Percentiles rank a stretch among this genome's conserved stretches.
Evolutionary conservation across 1,140 invertebrate genomes (phyloP).

Genomic region (Adelges cooleyi): DNA sequence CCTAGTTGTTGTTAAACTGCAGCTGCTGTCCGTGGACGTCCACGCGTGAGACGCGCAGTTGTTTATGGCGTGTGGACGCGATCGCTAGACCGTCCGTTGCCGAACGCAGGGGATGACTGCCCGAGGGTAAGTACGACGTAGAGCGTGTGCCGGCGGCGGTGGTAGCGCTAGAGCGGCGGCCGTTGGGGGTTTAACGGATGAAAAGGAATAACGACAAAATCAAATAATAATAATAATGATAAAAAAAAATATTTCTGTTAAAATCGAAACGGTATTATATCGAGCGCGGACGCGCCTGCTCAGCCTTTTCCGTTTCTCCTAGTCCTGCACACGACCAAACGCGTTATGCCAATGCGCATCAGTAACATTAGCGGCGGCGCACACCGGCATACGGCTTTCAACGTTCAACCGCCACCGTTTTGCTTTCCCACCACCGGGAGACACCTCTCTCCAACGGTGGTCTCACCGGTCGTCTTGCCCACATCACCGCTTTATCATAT

Average conservation of each 20-base stretch:
- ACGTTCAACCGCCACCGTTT: too few relatives aligned
- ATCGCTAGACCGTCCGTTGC: background rate
- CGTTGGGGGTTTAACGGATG: background rate
- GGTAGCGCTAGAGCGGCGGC: background rate
- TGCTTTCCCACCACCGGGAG: too few relatives aligned
- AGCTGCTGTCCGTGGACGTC: too few relatives aligned
- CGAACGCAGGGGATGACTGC: constrained; percentile 1
- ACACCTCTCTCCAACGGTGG: too few relatives aligned
- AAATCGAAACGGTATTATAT: background rate
- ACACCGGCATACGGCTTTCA: too few relatives aligned
- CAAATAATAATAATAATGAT: too few relatives aligned
- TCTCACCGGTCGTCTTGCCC: background rate
- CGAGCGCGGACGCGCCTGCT: background rate
- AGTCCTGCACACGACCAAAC: constrained; percentile 10
- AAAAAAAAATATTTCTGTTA: too few relatives aligned
- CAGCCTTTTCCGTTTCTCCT: background rate
- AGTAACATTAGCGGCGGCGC: too few relatives aligned
- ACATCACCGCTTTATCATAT: too few relatives aligned
- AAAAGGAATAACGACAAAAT: background rate
- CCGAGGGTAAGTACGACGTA: background rate
- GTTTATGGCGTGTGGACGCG: background rate
- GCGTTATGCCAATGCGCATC: constrained; percentile 1
- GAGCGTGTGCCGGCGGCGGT: background rate
- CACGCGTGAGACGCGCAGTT: background rate
- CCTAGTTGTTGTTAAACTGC: too few relatives aligned